These are phyloP conservation scores for Pristiophorus japonicus DNA, from an alignment of 2,113 vertebrate species.

Conservation along the genomic window DNA sequence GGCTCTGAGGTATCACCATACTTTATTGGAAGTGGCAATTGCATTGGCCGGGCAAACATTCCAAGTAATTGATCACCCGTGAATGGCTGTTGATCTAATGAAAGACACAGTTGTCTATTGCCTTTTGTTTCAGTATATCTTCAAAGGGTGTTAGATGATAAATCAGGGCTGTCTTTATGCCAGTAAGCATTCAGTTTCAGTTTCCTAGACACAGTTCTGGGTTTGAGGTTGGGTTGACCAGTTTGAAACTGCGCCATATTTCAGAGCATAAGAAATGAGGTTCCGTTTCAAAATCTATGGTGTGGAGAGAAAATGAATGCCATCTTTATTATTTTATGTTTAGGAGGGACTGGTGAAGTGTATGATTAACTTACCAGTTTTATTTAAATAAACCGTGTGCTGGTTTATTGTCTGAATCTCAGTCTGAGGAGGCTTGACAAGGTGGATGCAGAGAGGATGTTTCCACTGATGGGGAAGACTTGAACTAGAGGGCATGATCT, in stretches of 20 bases:
- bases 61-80: not conserved
- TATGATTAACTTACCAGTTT: too few relatives aligned
- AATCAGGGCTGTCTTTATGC: not conserved
- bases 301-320: too few relatives aligned
- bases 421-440: too few relatives aligned
- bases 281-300: too few relatives aligned
- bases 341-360: too few relatives aligned
- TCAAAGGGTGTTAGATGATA: not conserved
- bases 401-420: too few relatives aligned
- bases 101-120: not conserved
- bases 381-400: too few relatives aligned
- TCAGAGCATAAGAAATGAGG: not conserved
- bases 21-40: not conserved
- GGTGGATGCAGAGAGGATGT: too few relatives aligned
- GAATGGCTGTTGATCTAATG: not conserved
- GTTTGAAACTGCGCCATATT: not conserved
- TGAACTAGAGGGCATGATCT: too few relatives aligned
- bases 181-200: not conserved
- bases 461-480: too few relatives aligned
- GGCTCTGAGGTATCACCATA: not conserved
- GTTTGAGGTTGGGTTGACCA: not conserved
- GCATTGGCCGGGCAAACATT: not conserved
- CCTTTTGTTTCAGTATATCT: not conserved
- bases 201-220: not conserved
- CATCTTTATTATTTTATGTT: too few relatives aligned